These are phyloP conservation scores for Arbacia lixula DNA, from an alignment of 53 echinoderm and acorn worm species.

Conservation along the genomic window DNA sequence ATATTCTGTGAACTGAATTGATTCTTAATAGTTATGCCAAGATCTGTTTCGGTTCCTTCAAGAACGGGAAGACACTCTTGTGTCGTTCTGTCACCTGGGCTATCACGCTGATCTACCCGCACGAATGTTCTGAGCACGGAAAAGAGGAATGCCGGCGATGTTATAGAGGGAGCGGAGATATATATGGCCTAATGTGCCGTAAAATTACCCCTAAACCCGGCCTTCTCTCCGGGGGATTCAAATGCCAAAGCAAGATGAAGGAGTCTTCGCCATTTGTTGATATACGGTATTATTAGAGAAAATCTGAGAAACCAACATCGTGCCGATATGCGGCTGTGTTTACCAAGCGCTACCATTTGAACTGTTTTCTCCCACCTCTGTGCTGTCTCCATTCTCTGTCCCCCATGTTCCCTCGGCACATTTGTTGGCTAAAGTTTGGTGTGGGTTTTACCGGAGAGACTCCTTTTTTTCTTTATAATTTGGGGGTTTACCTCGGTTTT, in stretches of 20 bases:
- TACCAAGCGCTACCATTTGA: conserved; percentile 47
- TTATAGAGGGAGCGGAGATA: too few relatives aligned
- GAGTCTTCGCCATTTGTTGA: conserved; percentile 39
- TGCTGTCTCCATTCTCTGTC: not conserved
- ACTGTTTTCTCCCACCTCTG: conserved; percentile 8
- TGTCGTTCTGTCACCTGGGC: too few relatives aligned
- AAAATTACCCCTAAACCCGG: conserved; percentile 54
- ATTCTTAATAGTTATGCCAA: too few relatives aligned
- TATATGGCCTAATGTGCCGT: conserved; percentile 51
- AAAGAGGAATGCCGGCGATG: too few relatives aligned
- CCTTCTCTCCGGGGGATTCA: conserved; percentile 31
- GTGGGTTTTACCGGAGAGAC: conserved; percentile 58
- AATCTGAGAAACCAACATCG: conserved; percentile 40
- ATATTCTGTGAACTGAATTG: too few relatives aligned
- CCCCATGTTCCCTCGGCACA: not conserved
- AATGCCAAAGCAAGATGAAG: conserved; percentile 28
- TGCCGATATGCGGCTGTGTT: conserved; percentile 48
- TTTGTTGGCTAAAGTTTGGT: conserved; percentile 33
- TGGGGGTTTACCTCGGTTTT: conserved; percentile 45
- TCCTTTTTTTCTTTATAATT: conserved; percentile 31
- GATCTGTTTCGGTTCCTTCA: too few relatives aligned
- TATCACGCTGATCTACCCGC: too few relatives aligned
- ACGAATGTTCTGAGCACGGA: too few relatives aligned
- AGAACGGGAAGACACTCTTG: too few relatives aligned
- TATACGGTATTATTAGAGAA: conserved; percentile 52